Percentiles rank a stretch among this genome's conserved stretches.
Evolutionary conservation across 2,797 vertebrate genomes (phyloP).

Genomic region (Sebastes itinus): DNA sequence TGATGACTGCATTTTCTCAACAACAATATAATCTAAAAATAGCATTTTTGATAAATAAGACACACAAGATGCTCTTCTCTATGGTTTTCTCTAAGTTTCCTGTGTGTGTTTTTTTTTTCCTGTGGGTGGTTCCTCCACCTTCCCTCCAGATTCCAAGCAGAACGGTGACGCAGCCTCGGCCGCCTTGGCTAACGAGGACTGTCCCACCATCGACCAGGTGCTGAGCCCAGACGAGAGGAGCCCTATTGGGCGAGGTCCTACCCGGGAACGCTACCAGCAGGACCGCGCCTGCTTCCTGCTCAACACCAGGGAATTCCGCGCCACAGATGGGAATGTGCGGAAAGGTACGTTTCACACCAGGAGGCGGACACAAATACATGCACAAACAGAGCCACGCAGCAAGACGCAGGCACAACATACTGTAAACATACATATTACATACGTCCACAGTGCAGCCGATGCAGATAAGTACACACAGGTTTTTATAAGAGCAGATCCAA

Average conservation of each 20-base stretch:
- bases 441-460: conserved; percentile 17
- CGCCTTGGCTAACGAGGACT: conserved; percentile 93
- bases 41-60: neutral
- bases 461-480: conserved; percentile 11
- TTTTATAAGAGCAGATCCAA: neutral
- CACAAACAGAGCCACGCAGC: conserved; percentile 54
- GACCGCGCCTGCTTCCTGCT: conserved; percentile 95
- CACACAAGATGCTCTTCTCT: neutral
- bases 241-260: conserved; percentile 79
- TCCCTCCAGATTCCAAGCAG: conserved; percentile 88
- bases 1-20: neutral
- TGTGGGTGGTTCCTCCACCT: neutral
- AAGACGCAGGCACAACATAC: conserved; percentile 34
- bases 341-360: conserved; percentile 86
- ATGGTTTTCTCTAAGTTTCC: neutral
- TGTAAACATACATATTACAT: conserved; percentile 14
- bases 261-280: conserved; percentile 89
- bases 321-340: conserved; percentile 92
- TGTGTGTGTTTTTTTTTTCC: neutral
- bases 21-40: neutral
- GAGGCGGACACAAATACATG: conserved; percentile 52
- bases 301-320: conserved; percentile 90
- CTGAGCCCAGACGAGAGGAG: conserved; percentile 92
- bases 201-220: conserved; percentile 93
- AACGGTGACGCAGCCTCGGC: conserved; percentile 92